Evolutionary conservation across 2,113 vertebrate species (phyloP).

Genomic region (Bombycilla garrulus): DNA sequence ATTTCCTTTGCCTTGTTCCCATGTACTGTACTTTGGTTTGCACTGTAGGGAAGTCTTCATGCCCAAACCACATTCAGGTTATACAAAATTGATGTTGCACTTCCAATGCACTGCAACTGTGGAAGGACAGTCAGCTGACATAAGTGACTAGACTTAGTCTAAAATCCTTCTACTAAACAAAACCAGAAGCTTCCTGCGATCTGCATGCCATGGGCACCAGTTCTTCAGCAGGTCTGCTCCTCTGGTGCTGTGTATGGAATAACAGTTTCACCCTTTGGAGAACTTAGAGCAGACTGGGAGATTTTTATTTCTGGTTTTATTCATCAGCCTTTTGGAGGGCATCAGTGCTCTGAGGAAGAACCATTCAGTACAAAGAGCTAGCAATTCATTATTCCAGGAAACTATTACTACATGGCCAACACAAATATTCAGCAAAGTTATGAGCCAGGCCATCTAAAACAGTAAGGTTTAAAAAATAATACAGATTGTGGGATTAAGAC

Average conservation of each 20-base stretch:
- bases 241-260: not conserved
- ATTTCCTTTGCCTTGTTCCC: not conserved
- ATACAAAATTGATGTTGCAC: not conserved
- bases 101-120: fast-evolving
- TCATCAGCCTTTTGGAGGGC: not conserved
- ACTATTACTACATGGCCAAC: not conserved
- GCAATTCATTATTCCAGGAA: not conserved
- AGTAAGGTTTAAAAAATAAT: not conserved
- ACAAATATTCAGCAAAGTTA: not conserved
- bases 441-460: not conserved
- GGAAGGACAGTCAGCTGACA: not conserved
- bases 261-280: not conserved
- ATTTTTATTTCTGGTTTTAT: not conserved
- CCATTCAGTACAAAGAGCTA: not conserved
- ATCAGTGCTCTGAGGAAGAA: not conserved
- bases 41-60: not conserved
- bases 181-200: not conserved
- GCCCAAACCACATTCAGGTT: not conserved
- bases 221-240: not conserved
- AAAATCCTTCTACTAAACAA: not conserved
- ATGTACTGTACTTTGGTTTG: not conserved
- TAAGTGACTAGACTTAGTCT: not conserved
- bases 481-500: not conserved
- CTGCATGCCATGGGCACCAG: fast-evolving
- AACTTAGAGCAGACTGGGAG: not conserved